These are phyloP conservation scores for Colletes gigas DNA, from an alignment of 1,140 invertebrate species.

Conservation along the genomic window DNA sequence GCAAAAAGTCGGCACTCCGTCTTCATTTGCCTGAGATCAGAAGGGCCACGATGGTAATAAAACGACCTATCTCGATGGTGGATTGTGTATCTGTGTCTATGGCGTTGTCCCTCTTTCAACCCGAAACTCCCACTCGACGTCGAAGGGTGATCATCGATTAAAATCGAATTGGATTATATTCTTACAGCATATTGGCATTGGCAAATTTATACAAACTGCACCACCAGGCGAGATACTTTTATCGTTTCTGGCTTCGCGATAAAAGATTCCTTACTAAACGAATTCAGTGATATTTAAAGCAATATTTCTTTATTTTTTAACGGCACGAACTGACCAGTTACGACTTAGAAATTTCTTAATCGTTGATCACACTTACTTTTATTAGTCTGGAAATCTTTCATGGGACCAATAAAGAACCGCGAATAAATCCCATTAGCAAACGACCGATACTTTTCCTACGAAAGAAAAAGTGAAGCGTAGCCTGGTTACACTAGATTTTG, in stretches of 20 bases:
- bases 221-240: neutral
- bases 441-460: slow-evolving; percentile 48
- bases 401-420: slow-evolving; percentile 20
- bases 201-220: slow-evolving; percentile 14
- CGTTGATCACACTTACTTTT: too few species aligned
- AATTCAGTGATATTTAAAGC: neutral
- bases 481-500: slow-evolving; percentile 72
- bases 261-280: neutral
- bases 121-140: slow-evolving; percentile 55
- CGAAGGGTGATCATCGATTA: slow-evolving; percentile 67
- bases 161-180: slow-evolving; percentile 68
- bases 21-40: slow-evolving; percentile 77
- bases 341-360: too few species aligned
- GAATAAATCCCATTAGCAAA: slow-evolving; percentile 25
- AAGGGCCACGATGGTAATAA: slow-evolving; percentile 78
- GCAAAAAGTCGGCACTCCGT: slow-evolving; percentile 64
- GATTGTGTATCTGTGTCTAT: slow-evolving; percentile 55
- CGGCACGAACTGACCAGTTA: too few species aligned
- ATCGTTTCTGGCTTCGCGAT: neutral
- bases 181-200: slow-evolving; percentile 29
- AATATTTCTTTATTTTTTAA: too few species aligned
- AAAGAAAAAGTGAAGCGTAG: slow-evolving; percentile 69
- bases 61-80: slow-evolving; percentile 68
- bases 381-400: neutral
- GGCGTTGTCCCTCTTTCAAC: slow-evolving; percentile 48